A percentile compares a stretch with the other conserved stretches of the same genome.
Evolutionary conservation across 2,888 invertebrate species (phyloP).

Genomic region (Mamestra brassicae): DNA sequence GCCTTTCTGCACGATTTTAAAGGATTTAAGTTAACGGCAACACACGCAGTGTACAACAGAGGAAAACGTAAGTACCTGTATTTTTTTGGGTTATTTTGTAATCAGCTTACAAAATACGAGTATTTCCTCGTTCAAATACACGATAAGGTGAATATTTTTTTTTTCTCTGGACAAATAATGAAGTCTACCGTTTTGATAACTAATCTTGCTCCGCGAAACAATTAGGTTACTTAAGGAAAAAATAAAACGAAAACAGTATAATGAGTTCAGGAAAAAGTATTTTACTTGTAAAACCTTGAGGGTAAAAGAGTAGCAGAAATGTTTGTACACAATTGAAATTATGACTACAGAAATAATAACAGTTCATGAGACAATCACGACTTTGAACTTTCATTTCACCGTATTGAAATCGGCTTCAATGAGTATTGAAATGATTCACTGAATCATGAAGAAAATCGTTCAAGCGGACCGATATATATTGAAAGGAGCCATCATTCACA

Average conservation of each 20-base stretch:
- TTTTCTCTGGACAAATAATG: slow-evolving; percentile 1
- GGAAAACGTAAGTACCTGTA: not conserved
- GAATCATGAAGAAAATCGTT: slow-evolving; percentile 17
- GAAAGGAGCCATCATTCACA: slow-evolving; percentile 20
- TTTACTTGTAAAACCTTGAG: slow-evolving; percentile 11
- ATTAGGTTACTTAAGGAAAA: slow-evolving; percentile 16
- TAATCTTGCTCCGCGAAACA: slow-evolving; percentile 22
- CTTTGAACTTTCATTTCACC: slow-evolving; percentile 40
- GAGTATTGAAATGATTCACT: slow-evolving; percentile 22
- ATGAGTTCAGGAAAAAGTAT: slow-evolving; percentile 26
- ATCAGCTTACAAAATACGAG: slow-evolving; percentile 3
- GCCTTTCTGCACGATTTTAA: slow-evolving; percentile 31
- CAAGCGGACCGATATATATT: slow-evolving; percentile 15
- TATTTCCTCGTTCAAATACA: slow-evolving; percentile 11
- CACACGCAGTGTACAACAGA: not conserved
- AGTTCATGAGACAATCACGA: slow-evolving; percentile 14
- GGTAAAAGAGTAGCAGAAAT: slow-evolving; percentile 5
- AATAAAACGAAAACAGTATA: slow-evolving; percentile 4
- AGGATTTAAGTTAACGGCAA: slow-evolving; percentile 5
- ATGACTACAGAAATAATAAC: slow-evolving; percentile 26
- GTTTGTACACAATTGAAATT: slow-evolving; percentile 31
- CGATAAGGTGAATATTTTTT: slow-evolving; percentile 10
- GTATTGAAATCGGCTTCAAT: slow-evolving; percentile 15
- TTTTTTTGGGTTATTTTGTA: not conserved
- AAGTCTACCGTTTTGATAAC: slow-evolving; percentile 13